phyloP scores from a whole-genome alignment of 1,140 invertebrate species.

The Drosophila pseudoananassae region DNA sequence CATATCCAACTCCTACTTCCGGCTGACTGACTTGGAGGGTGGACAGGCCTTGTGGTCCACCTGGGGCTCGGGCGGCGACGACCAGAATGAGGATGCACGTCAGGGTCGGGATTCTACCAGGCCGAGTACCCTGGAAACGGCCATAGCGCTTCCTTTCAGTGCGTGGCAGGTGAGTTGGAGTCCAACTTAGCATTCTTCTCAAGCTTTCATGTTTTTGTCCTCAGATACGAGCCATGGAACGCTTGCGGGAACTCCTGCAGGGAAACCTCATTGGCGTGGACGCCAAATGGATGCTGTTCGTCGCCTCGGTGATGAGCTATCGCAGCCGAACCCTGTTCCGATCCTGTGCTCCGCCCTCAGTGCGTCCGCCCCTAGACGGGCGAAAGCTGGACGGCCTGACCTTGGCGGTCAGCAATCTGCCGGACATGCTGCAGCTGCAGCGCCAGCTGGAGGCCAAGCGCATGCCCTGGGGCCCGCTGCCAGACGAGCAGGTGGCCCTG shows the following conservation, averaged over 20 bases:
- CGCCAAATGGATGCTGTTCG: constrained; percentile 4
- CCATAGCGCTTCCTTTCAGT: neutral
- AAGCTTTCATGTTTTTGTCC: neutral
- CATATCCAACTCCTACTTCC: neutral
- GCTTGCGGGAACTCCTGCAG: neutral
- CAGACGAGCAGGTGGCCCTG: constrained; percentile 1
- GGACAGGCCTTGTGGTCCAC: no score
- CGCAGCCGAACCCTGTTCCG: neutral
- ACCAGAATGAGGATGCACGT: no score
- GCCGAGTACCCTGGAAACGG: neutral
- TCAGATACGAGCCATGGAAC: neutral
- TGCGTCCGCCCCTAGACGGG: neutral
- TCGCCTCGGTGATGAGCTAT: constrained; percentile 1
- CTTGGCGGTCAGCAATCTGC: neutral
- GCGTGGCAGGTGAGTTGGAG: neutral
- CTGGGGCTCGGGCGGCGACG: no score
- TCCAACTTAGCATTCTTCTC: neutral
- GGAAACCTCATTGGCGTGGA: neutral
- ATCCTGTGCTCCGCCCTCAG: neutral
- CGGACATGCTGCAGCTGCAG: neutral
- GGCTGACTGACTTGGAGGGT: neutral
- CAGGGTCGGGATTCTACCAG: no score
- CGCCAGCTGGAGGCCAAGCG: neutral
- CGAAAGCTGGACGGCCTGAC: neutral
- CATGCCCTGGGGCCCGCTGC: neutral